These are phyloP conservation scores for Polyploca ridens DNA, from an alignment of 2,888 invertebrate species.

Conservation along the genomic window DNA sequence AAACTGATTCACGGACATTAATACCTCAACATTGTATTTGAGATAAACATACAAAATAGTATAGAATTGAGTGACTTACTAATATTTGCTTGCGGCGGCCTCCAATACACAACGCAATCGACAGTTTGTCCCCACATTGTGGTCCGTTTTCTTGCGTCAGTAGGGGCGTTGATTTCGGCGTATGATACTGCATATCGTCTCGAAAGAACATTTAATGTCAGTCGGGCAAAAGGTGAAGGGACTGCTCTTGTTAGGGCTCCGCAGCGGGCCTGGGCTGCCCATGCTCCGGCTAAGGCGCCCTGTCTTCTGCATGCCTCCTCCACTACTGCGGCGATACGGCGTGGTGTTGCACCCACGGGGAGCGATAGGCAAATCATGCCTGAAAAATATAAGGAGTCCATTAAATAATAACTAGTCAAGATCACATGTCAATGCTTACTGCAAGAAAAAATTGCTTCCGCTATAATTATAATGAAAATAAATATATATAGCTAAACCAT, in stretches of 20 bases:
- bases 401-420: neutral
- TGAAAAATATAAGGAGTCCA: slow-evolving; percentile 46
- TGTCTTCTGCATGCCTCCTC: slow-evolving; percentile 70
- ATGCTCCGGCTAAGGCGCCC: slow-evolving; percentile 80
- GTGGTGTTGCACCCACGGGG: slow-evolving; percentile 80
- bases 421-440: neutral
- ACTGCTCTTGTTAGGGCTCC: slow-evolving; percentile 86
- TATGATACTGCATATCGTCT: slow-evolving; percentile 87
- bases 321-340: slow-evolving; percentile 65
- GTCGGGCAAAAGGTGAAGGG: slow-evolving; percentile 80
- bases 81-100: slow-evolving; percentile 91
- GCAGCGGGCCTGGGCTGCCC: slow-evolving; percentile 75
- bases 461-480: too few relatives aligned
- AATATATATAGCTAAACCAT: too few relatives aligned
- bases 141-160: slow-evolving; percentile 67
- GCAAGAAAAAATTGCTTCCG: too few relatives aligned
- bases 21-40: neutral
- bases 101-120: slow-evolving; percentile 87
- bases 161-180: slow-evolving; percentile 82
- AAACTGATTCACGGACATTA: neutral
- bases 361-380: slow-evolving; percentile 88
- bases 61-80: slow-evolving; percentile 77
- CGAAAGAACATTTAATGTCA: slow-evolving; percentile 86
- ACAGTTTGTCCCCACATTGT: slow-evolving; percentile 88
- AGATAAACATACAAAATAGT: neutral